Evolutionary conservation across 1,140 invertebrate genomes (phyloP).

Genomic region (Diploscapter pachys): DNA sequence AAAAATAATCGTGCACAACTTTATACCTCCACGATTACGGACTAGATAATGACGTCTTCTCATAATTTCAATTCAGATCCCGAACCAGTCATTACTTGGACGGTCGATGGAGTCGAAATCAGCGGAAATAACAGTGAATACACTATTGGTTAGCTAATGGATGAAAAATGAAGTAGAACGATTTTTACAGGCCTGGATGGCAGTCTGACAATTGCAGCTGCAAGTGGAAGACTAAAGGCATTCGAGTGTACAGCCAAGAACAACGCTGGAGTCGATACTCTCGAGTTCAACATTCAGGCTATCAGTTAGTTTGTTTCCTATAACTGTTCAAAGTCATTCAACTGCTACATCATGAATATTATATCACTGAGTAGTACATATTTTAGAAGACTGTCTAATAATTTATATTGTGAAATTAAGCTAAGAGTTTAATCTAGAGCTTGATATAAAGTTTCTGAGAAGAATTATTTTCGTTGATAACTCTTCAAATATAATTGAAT

Average conservation of each 20-base stretch:
- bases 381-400: no score
- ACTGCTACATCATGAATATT: no score
- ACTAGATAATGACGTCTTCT: no score
- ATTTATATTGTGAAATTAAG: no score
- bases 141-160: constrained; percentile 5
- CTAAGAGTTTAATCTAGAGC: no score
- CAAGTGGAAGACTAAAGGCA: constrained; percentile 30
- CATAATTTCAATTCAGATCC: constrained; percentile 29
- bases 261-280: constrained; percentile 43
- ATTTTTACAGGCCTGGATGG: constrained; percentile 30
- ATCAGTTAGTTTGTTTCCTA: background rate
- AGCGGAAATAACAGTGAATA: constrained; percentile 10
- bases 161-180: background rate
- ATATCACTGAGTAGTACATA: no score
- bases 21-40: no score
- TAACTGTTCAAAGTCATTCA: no score
- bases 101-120: constrained; percentile 44
- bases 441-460: no score
- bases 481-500: no score
- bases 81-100: constrained; percentile 48
- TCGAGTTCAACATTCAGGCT: constrained; percentile 35
- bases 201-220: constrained; percentile 31
- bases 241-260: constrained; percentile 49
- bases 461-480: no score
- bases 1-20: no score